Base-by-base conservation (phyloP, 2,888 invertebrate genomes). In the Pristionchus maxplancki region DNA sequence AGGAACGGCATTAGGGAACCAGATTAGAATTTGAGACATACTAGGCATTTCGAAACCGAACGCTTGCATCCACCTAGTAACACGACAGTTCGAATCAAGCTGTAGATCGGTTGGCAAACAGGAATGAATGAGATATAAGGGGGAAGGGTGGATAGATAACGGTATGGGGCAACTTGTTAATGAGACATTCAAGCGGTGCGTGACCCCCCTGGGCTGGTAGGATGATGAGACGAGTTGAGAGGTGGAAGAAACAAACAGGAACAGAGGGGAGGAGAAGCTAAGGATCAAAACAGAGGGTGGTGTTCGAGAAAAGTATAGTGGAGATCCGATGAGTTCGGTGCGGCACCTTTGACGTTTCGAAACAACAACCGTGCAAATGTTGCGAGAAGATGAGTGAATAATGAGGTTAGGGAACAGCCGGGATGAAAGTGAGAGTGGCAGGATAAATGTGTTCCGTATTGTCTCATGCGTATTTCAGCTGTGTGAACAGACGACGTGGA, bases 121-220 rank as follows among this genome's bases (percentile, higher is more conserved):
- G 78, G 78, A 78, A 78, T 78, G n/a, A 20, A 8, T 8, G 17
- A 24, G 71, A 71, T 67, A n/a, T n/a, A n/a, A n/a, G n/a, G n/a
- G n/a, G n/a, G n/a, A n/a, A n/a, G n/a, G n/a, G 67, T 28, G 71
- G 20, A 71, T 71, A 48, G 78, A 78, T 78, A 40, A 48, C 44
- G 44, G 40, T 44, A 48, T 40, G 71, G 78, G 44, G 78, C 78
- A 78, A 78, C 78, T 78, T 78, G 78, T 78, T 78, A 78, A 78
- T 78, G 44, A 78, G 78, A 78, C 44, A 78, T 78, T 44, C 78
- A 40, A 78, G 78, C 44, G 44, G 78, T 28, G 78, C 78, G 28
- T 78, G 78, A 78, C 78, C 78, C 48, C 74, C n/a, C 20, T 67
- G 34, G 67, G 67, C 24, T 58, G n/a, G 58, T n/a, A 58, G 17